Base-by-base conservation (phyloP, 2,888 invertebrate genomes). In the Nycteola revayana region DNA sequence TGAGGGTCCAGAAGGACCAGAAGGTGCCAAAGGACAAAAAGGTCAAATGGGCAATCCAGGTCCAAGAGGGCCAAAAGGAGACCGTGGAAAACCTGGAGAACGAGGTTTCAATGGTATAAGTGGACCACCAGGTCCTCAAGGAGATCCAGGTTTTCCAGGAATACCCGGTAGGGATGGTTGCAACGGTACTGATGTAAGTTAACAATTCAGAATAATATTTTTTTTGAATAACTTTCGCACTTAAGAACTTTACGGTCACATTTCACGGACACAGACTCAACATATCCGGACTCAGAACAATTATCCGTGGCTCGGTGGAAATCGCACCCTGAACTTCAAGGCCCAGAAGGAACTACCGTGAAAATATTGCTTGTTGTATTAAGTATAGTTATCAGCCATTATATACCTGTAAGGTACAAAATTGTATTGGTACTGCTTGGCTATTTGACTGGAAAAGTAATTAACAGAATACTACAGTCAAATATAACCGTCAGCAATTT, bases 101-200 rank as follows among this genome's bases (percentile, higher is more conserved):
- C 97, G 96, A 44, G 98, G 98, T 37, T 95, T 94, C 73, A 42
- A 94, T 93, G 55, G 55, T 26, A 49, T 53, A 28, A 47, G 39
- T 44, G 55, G 55, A 17, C 47, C 49, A 11, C 85, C 92, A 24
- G 97, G 97, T 25, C 82, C 91, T 40, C 92, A 90, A 67, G 95
- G 95, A 18, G 90, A 90, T 35, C 58, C 90, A 0, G 95, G 97
- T 18, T 23, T 45, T 91, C 90, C 91, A n/a, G 98, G 98, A 55
- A 85, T 92, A 25, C 93, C 95, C 23, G 98, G 98, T 31, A 87
- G 94, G 60, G 98, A 98, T 71, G 99, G 98, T 6, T 99, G 98
- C 71, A 98, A 98, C 67, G 98, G 98, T 65, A 96, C 97, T 32
- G 97, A 97, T 78, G 96, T 96, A 90, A 91, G 92, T 89, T 50